phyloP scores from a whole-genome alignment of 2,113 vertebrate species.

The Hyperopisus bebe region DNA sequence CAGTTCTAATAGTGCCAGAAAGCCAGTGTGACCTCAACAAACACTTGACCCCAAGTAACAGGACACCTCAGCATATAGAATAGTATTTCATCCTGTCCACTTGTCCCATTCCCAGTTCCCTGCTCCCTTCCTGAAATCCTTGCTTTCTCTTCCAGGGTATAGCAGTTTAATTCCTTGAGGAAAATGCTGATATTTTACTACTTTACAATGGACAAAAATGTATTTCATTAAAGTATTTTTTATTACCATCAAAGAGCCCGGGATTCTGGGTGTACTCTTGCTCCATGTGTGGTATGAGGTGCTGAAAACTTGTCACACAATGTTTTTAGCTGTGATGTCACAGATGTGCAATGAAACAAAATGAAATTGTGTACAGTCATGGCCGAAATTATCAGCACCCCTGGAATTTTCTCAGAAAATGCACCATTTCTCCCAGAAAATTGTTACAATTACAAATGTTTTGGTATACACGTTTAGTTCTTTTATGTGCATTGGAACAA shows the following conservation, averaged over 20 bases:
- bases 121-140: background rate
- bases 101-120: background rate
- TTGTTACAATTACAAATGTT: too few relatives aligned
- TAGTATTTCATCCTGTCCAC: background rate
- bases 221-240: background rate
- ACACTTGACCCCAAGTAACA: slow-evolving; percentile 15
- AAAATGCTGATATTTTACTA: background rate
- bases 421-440: too few relatives aligned
- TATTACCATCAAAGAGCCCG: background rate
- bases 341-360: background rate
- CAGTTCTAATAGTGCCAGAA: slow-evolving; percentile 12
- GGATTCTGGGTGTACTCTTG: background rate
- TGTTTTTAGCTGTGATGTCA: background rate
- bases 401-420: too few relatives aligned
- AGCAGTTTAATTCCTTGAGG: background rate
- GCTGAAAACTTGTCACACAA: background rate
- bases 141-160: background rate
- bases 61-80: background rate
- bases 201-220: background rate
- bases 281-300: background rate
- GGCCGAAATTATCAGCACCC: too few relatives aligned
- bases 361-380: background rate
- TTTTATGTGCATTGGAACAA: too few relatives aligned
- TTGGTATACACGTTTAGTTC: too few relatives aligned
- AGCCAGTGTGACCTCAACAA: slow-evolving; percentile 14